phyloP scores from a whole-genome alignment of 2,888 invertebrate genomes.

The Harpagoxenus sublaevis region DNA sequence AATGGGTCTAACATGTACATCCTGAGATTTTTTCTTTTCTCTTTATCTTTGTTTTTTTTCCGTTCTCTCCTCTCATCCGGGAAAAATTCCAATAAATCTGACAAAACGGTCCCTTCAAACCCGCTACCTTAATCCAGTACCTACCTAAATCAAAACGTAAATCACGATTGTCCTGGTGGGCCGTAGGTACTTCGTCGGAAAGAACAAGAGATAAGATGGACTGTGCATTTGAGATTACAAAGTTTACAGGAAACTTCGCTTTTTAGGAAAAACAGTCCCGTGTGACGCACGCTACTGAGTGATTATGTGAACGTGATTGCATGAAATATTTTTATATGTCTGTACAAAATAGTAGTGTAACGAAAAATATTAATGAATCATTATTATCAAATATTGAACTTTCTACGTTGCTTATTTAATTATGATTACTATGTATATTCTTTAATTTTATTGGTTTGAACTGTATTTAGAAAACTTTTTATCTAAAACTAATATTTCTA shows the following conservation, averaged over 20 bases:
- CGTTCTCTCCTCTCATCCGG: not conserved
- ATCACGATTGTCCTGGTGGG: conserved; percentile 61
- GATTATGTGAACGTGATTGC: conserved; percentile 17
- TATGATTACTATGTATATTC: not conserved
- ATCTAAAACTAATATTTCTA: not conserved
- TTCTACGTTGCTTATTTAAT: not conserved
- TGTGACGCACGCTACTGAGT: conserved; percentile 7
- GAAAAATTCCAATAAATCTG: conserved; percentile 65
- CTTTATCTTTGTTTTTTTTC: conserved; percentile 31
- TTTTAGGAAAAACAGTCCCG: conserved; percentile 20
- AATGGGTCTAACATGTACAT: not conserved
- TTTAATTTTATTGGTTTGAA: not conserved
- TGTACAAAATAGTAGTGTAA: not conserved
- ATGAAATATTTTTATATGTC: not conserved
- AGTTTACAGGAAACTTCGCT: conserved; percentile 33
- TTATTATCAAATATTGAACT: not conserved
- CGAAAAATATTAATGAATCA: not conserved
- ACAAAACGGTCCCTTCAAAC: conserved; percentile 64
- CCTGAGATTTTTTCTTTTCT: conserved; percentile 1
- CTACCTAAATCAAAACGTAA: conserved; percentile 70
- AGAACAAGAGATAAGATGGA: conserved; percentile 65
- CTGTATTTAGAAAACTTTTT: not conserved
- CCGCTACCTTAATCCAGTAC: conserved; percentile 67
- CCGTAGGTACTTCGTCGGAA: conserved; percentile 49
- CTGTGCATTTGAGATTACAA: conserved; percentile 59